Conservation (phyloP, 2,113 vertebrate genomes). For the Macroglossus sobrinus region DNA sequence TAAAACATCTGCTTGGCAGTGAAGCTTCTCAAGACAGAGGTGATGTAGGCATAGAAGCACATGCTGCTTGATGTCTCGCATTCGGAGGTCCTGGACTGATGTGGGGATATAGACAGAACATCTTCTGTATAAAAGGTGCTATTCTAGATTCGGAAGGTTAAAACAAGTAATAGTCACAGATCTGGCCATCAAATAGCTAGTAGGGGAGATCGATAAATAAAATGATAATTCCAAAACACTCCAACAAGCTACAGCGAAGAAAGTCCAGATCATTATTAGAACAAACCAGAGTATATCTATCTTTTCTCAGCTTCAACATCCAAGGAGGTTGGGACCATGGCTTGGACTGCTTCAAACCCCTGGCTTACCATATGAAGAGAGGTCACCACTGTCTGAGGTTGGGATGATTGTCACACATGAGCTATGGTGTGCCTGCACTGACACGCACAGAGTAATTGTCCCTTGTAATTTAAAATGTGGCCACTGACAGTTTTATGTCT, state of each 20-base stretch:
- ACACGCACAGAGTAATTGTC: constrained; percentile 1
- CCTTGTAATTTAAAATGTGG: constrained; percentile 37
- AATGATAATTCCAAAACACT: not conserved
- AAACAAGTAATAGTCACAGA: not conserved
- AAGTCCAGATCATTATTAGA: not conserved
- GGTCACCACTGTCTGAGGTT: not conserved
- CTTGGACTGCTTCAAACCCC: not conserved
- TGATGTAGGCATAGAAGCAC: too few species aligned
- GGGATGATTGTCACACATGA: not conserved
- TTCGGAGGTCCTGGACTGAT: not conserved
- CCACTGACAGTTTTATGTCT: constrained; percentile 54
- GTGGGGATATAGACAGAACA: not conserved
- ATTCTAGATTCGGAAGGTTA: not conserved
- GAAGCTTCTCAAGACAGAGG: not conserved
- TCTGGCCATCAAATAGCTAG: not conserved
- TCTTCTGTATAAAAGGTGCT: not conserved
- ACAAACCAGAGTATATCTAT: not conserved
- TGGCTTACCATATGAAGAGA: not conserved
- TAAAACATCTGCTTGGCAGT: not conserved
- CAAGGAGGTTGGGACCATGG: not conserved
- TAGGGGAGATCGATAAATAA: not conserved
- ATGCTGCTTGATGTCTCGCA: not conserved
- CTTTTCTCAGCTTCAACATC: not conserved
- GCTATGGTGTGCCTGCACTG: not conserved
- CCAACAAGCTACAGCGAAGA: too few species aligned